Conservation (phyloP, 1,140 invertebrate species). For the Hylyphantes graminicola region DNA sequence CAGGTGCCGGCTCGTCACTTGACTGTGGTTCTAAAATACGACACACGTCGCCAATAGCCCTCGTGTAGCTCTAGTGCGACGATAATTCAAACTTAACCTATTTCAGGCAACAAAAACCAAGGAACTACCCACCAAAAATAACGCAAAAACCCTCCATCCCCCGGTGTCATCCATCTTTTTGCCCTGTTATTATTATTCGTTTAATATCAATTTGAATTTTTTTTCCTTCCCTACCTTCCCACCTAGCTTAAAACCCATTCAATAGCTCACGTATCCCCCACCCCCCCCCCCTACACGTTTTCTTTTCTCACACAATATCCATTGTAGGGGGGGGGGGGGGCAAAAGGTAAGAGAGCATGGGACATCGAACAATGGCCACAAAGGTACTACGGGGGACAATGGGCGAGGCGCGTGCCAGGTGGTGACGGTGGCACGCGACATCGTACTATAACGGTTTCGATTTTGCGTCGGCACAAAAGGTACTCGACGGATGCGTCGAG, state of each 20-base stretch:
- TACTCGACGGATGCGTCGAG: conserved; percentile 45
- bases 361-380: not conserved
- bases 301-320: conserved; percentile 52
- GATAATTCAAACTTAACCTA: too few species aligned
- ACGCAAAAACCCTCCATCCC: not conserved
- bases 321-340: conserved; percentile 31
- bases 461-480: conserved; percentile 36
- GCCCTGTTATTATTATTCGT: conserved; percentile 53
- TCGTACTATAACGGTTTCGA: not conserved
- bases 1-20: too few species aligned
- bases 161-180: conserved; percentile 33
- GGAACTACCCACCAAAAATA: not conserved
- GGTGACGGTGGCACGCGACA: conserved; percentile 18
- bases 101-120: not conserved
- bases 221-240: conserved; percentile 26
- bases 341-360: not conserved
- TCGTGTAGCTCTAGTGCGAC: too few species aligned
- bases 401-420: conserved; percentile 27
- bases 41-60: too few species aligned
- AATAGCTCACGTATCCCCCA: not conserved
- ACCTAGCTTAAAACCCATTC: conserved; percentile 45
- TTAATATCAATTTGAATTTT: conserved; percentile 55
- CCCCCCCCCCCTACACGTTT: conserved; percentile 17
- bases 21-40: too few species aligned
- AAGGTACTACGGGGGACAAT: conserved; percentile 14